Conservation (phyloP, 2,113 vertebrate genomes). For the Vidua macroura region DNA sequence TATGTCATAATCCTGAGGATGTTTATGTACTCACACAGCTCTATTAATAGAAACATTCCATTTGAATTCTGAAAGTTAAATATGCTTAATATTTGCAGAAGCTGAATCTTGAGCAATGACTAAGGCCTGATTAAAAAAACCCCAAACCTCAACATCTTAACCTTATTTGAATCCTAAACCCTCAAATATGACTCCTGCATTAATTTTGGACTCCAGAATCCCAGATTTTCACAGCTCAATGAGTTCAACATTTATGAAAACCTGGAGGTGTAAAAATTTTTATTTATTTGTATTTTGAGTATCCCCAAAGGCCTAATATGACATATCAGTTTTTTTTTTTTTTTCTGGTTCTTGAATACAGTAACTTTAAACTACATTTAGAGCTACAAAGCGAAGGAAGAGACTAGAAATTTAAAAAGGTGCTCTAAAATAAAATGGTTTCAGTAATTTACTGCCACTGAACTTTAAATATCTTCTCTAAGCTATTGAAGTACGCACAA, state of each 20-base stretch:
- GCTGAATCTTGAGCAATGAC: not conserved
- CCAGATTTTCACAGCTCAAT: not conserved
- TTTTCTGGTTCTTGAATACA: not conserved
- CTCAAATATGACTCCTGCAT: not conserved
- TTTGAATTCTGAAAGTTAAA: not conserved
- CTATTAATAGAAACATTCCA: not conserved
- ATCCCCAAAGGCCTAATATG: not conserved
- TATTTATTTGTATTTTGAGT: not conserved
- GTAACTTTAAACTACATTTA: not conserved
- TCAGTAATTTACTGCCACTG: not conserved
- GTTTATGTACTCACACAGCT: not conserved
- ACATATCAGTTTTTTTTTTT: not conserved
- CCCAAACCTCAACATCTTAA: not conserved
- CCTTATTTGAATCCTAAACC: not conserved
- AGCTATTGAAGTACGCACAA: fast-evolving
- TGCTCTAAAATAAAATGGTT: not conserved
- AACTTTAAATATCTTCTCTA: not conserved
- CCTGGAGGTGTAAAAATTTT: not conserved
- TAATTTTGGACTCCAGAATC: not conserved
- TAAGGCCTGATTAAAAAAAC: fast-evolving
- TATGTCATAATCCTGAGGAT: not conserved
- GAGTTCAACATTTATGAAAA: not conserved
- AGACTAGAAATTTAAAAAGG: fast-evolving
- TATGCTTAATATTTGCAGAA: not conserved
- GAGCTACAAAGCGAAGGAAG: not conserved